Evolutionary conservation across 1,140 invertebrate species (phyloP).

Genomic region (Nymphalis io): DNA sequence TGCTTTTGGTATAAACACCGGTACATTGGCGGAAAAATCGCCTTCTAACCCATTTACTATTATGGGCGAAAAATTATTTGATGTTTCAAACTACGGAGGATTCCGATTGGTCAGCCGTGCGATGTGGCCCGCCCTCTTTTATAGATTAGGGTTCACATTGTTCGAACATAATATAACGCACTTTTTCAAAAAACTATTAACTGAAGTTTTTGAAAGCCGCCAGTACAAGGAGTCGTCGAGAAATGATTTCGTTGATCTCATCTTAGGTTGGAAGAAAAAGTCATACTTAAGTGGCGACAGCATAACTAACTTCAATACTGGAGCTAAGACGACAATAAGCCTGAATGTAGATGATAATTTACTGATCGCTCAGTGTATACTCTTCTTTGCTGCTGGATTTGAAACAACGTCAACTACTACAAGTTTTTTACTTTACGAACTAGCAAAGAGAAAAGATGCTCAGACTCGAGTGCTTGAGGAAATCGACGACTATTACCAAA

Average conservation of each 20-base stretch:
- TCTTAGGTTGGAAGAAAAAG: conserved; percentile 48
- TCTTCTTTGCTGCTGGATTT: conserved; percentile 61
- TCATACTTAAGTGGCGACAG: conserved; percentile 45
- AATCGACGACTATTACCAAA: conserved; percentile 71
- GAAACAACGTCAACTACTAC: conserved; percentile 76
- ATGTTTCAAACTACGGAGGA: conserved; percentile 34
- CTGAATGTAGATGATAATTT: conserved; percentile 45
- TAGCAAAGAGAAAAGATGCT: conserved; percentile 81
- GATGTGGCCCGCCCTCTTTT: conserved; percentile 53
- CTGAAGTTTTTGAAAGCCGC: conserved; percentile 43
- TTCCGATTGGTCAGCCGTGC: conserved; percentile 33
- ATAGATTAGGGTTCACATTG: conserved; percentile 38
- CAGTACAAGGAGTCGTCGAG: conserved; percentile 40
- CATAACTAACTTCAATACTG: conserved; percentile 39
- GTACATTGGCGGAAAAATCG: conserved; percentile 61
- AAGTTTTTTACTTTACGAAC: conserved; percentile 79
- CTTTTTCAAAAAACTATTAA: conserved; percentile 49
- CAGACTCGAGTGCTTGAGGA: conserved; percentile 81
- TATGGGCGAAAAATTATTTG: conserved; percentile 67
- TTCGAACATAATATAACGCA: conserved; percentile 37
- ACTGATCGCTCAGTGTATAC: conserved; percentile 62
- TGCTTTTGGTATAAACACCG: conserved; percentile 82
- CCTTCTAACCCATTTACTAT: conserved; percentile 75
- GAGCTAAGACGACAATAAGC: conserved; percentile 33
- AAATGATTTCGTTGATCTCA: conserved; percentile 54